Evolutionary conservation across 2,797 vertebrate species (phyloP), one percentile per base, ranked within the genome.

Genomic region (Eutrigla gurnardus): DNA sequence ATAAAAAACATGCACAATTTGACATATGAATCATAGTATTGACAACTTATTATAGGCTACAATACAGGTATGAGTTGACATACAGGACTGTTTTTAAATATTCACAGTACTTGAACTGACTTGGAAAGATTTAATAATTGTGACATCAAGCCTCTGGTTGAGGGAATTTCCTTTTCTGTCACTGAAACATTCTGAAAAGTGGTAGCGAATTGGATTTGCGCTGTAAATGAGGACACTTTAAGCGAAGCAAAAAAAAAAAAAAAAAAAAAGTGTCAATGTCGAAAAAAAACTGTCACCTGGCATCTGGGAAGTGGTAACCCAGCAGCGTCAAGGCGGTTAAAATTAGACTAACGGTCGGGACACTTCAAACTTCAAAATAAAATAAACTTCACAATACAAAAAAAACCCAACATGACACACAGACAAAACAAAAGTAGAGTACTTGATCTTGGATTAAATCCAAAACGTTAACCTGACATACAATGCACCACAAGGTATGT

Each of bases 361-460:
- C 3, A 8, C 6, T 10, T 5, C 1, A 1, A 1, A 11, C 42
- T 85, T 81, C 80, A 84, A 65, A 89, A 74, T 87, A 86, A 86
- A 50, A 50, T 50, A 50, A 50, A 50, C 15, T 18, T 40, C 33
- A n/a, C 2, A n/a, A 17, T 4, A 39, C 12, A 54, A 36, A 5
- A 71, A 53, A 58, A n/a, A 13, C 15, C 8, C 11, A 0, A 25
- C 25, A 13, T 15, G 14, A 40, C 52, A 47, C 3, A 25, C 25
- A 25, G 25, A 25, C 25, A 25, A 60, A 4, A 49, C 0, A 11
- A 6, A 2, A 1, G 5, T 18, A 6, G 35, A 1, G 6, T 25
- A 53, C 33, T 32, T 42, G 17, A 58, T 32, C 9, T 49, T 17
- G 3, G 2, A 32, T 3, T 4, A 37, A 54, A 37, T 17, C 4